Evolutionary conservation across 92 coral and sea anemone species (phyloP).

Genomic region (Zoanthus sociatus): DNA sequence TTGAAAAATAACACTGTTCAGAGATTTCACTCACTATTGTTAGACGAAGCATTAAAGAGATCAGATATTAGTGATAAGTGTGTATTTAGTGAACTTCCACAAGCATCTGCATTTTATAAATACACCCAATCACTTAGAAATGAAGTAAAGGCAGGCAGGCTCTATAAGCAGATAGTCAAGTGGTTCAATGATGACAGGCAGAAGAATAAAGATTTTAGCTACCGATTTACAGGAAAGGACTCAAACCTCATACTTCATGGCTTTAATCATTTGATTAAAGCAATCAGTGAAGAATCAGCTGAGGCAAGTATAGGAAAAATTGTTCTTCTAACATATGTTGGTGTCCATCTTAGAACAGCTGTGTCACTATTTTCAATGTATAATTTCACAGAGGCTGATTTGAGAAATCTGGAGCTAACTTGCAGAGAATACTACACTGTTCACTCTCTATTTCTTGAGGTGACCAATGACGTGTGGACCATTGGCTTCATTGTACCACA

Average conservation of each 20-base stretch:
- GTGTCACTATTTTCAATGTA: no score
- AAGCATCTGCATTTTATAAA: not conserved
- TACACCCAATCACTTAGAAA: not conserved
- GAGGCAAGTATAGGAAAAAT: constrained; percentile 34
- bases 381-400: no score
- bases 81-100: constrained; percentile 15
- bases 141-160: constrained; percentile 20
- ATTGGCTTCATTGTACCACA: constrained; percentile 39
- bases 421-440: no score
- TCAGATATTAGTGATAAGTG: no score
- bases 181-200: constrained; percentile 23
- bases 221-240: constrained; percentile 74
- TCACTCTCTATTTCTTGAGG: no score
- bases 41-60: constrained; percentile 11
- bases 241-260: constrained; percentile 66
- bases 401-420: no score
- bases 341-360: constrained; percentile 22
- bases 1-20: constrained; percentile 39
- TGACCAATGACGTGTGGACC: constrained; percentile 41
- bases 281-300: constrained; percentile 62
- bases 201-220: constrained; percentile 55
- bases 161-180: constrained; percentile 13
- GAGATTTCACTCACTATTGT: constrained; percentile 14
- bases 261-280: constrained; percentile 65
- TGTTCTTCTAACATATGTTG: no score